phyloP scores from a whole-genome alignment of 2,797 vertebrate species.

The Artibeus jamaicensis region DNA sequence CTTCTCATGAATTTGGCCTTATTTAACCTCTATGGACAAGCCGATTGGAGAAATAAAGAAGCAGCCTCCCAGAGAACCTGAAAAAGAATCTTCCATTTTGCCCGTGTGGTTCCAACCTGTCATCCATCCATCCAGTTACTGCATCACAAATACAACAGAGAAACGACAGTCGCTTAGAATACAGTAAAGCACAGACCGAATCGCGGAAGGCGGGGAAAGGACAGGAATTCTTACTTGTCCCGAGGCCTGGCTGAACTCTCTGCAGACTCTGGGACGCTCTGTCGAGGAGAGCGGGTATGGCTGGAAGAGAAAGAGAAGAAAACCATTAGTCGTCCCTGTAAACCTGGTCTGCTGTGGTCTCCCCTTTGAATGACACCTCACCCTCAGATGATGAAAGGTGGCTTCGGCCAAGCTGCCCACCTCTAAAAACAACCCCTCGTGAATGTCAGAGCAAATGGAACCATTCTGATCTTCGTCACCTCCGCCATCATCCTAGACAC shows the following conservation, averaged over 20 bases:
- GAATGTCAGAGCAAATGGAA: not conserved
- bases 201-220: not conserved
- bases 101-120: not conserved
- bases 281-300: not conserved
- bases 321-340: not conserved
- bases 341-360: not conserved
- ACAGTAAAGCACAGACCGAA: not conserved
- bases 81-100: not conserved
- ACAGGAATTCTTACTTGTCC: constrained; percentile 64
- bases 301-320: constrained; percentile 57
- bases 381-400: not conserved
- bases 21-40: not conserved
- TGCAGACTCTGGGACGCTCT: constrained; percentile 35
- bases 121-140: not conserved
- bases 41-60: not conserved
- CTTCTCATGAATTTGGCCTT: not conserved
- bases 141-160: not conserved
- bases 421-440: not conserved
- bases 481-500: not conserved
- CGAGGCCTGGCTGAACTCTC: constrained; percentile 40
- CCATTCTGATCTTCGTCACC: not conserved
- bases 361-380: not conserved
- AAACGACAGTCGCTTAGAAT: not conserved
- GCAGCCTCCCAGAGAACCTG: not conserved
- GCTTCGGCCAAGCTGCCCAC: not conserved